Base-by-base conservation (phyloP, 2,888 invertebrate species). In the Acrobasis repandana region DNA sequence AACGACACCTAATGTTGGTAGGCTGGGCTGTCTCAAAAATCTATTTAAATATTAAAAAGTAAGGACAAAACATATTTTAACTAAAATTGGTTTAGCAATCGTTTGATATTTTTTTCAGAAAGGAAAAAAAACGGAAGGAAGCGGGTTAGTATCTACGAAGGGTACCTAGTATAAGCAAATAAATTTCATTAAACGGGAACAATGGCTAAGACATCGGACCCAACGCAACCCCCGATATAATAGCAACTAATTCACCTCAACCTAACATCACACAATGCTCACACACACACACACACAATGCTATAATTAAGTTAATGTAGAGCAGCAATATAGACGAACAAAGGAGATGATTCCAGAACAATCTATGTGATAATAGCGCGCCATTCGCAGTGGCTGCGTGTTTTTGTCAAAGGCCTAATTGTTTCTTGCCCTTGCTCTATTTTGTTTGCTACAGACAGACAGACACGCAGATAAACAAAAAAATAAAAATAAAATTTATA, bases 221-320 rank as follows among this genome's bases (percentile, higher is more conserved):
- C 50, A 14, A 28, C 50, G 28, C 20, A 14, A 28, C 14, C 28
- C 50, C 15, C 15, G 34, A 33, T 11, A 38, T 38, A 54, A 54
- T 14, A n/a, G 43, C 43, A 43, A 54, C 54, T 54, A 54, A 54
- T 54, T 54, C 54, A 38, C 15, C 18, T 49, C n/a, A 59, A 18
- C 47, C 36, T 46, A 51, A 38, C 52, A 47, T n/a, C 60, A 46
- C 61, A 70, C 65, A 65, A 68, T 72, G 73, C 73, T 69, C 72
- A 73, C 70, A 71, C 73, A 69, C 50, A 62, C 66, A 65, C 66
- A 77, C 72, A 72, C 77, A 72, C 62, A 62, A 57, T 38, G 65
- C 68, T 72, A 72, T 78, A 77, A 79, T 80, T 79, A 80, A 77
- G 69, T 70, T 71, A 80, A 78, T 77, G 77, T 75, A 74, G 79